Conservation (phyloP, 2,888 invertebrate genomes). For the Pachycephus smyrnensis region DNA sequence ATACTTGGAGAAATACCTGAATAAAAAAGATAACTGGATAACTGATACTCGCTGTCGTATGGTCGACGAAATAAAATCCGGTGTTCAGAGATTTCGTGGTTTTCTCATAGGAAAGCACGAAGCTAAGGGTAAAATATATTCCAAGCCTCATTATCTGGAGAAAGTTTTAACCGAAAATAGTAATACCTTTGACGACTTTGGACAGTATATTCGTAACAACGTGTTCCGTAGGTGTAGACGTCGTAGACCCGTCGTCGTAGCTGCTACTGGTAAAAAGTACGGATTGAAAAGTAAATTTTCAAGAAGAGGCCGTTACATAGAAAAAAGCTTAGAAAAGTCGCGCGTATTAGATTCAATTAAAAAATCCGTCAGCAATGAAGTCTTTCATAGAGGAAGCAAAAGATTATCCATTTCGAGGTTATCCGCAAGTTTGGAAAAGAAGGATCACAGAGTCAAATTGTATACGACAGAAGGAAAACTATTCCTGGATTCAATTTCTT, state of each 20-base stretch:
- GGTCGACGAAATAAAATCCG: slow-evolving; percentile 11
- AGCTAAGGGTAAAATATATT: neutral
- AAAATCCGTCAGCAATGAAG: slow-evolving; percentile 11
- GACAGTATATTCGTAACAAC: no score
- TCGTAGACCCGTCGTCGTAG: neutral
- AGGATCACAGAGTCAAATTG: neutral
- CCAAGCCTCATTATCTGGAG: slow-evolving; percentile 11
- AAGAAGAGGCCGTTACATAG: neutral
- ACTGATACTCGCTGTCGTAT: slow-evolving; percentile 15
- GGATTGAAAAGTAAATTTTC: no score
- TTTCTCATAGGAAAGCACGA: neutral
- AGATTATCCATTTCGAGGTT: neutral
- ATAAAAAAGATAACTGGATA: slow-evolving; percentile 24
- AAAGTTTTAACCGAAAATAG: slow-evolving; percentile 4
- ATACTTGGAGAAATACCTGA: slow-evolving; percentile 20
- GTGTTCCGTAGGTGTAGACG: neutral
- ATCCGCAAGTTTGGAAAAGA: neutral
- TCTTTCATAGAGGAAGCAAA: slow-evolving; percentile 17
- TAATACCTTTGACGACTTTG: neutral
- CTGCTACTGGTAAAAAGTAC: neutral
- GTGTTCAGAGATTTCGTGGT: neutral
- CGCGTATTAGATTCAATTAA: neutral
- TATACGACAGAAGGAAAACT: neutral
- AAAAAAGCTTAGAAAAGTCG: neutral
- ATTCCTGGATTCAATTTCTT: neutral